A percentile compares a stretch with the other conserved stretches of the same genome.
phyloP scores from a whole-genome alignment of 2,797 vertebrate species.

The Thunnus albacares region DNA sequence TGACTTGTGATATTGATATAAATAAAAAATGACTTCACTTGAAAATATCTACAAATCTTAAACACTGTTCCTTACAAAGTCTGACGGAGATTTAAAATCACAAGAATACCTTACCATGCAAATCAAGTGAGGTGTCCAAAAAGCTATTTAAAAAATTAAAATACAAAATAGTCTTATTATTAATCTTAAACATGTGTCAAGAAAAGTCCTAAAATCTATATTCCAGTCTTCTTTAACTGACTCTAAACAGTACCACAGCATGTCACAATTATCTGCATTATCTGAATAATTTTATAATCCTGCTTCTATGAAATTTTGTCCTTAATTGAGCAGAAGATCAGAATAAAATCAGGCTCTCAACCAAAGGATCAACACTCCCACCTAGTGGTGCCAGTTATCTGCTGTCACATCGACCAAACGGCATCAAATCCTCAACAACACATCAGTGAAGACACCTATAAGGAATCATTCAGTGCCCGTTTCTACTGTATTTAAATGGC shows the following conservation, averaged over 20 bases:
- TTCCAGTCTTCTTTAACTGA: neutral
- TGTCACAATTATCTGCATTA: neutral
- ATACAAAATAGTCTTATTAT: neutral
- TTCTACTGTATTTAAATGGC: neutral
- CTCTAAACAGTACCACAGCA: neutral
- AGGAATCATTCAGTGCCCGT: neutral
- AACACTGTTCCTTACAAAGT: too few species aligned
- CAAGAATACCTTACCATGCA: neutral
- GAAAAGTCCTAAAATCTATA: neutral
- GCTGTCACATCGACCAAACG: neutral
- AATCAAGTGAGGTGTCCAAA: neutral
- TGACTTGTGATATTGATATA: too few species aligned
- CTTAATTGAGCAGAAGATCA: neutral
- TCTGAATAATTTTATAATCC: neutral
- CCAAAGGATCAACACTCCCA: slow-evolving; percentile 49
- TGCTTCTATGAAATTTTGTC: neutral
- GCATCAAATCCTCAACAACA: neutral
- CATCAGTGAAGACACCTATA: neutral
- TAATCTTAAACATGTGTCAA: neutral
- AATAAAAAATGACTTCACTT: too few species aligned
- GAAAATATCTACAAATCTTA: neutral
- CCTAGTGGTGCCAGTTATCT: slow-evolving; percentile 51
- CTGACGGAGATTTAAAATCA: neutral
- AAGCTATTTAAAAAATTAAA: neutral
- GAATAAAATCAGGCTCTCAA: neutral